A percentile compares a stretch with the other conserved stretches of the same genome.
Conservation (phyloP, 2,888 invertebrate species). For the Cinara cedri region DNA sequence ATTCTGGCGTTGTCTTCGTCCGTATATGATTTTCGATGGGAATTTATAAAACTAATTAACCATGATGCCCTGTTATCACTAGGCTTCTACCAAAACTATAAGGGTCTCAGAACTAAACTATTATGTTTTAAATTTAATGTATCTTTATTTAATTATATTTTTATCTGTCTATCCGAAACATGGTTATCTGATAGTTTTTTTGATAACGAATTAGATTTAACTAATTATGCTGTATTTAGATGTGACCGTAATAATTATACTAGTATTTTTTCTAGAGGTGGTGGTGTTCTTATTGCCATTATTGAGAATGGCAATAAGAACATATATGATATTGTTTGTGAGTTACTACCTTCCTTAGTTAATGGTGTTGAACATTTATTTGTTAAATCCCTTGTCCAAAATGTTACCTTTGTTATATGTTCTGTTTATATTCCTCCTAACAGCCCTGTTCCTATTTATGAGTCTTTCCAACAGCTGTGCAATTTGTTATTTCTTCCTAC, state of each 20-base stretch:
- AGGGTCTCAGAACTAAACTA: not conserved
- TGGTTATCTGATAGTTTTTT: not conserved
- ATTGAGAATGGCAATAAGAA: too few relatives aligned
- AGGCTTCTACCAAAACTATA: constrained; percentile 14
- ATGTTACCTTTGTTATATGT: too few relatives aligned
- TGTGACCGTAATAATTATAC: not conserved
- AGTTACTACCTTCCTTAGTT: too few relatives aligned
- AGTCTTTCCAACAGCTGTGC: too few relatives aligned
- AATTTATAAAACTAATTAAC: constrained; percentile 8
- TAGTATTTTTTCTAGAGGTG: not conserved
- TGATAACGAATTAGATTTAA: constrained; percentile 11
- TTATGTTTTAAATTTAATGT: not conserved
- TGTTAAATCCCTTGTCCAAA: too few relatives aligned
- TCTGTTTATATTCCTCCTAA: too few relatives aligned
- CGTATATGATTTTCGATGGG: not conserved
- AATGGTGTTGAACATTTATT: too few relatives aligned
- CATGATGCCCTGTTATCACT: not conserved
- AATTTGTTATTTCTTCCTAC: too few relatives aligned
- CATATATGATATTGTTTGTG: not conserved
- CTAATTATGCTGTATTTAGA: constrained; percentile 20
- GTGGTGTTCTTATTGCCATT: constrained; percentile 11
- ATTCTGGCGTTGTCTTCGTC: constrained; percentile 21
- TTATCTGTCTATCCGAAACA: constrained; percentile 14
- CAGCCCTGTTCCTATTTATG: too few relatives aligned
- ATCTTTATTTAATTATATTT: not conserved